Evolutionary conservation across 1,140 invertebrate genomes (phyloP), one percentile per base, ranked within the genome.

Genomic region (Drosophila parvula): DNA sequence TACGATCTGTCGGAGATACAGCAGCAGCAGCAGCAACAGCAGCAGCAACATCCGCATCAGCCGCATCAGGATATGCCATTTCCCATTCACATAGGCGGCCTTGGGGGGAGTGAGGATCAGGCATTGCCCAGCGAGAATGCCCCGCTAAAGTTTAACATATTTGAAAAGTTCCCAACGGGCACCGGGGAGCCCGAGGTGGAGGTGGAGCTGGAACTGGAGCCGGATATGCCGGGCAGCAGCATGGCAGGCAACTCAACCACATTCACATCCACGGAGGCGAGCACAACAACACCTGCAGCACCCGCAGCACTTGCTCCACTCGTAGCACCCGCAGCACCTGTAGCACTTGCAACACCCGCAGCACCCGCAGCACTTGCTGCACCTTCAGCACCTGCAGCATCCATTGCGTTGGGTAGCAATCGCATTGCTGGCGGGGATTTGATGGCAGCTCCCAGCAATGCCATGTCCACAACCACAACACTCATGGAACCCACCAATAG

Each of bases 81-180:
- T 55, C 51, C 51, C 34, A 14, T 55, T 0, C 51, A 55, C 51
- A 55, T 55, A 0, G 51, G 51, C 18, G 51, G 51, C 51, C 34
- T 55, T 11, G 44, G 36, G 18, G 50, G 62, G 1, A 32, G 38
- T 14, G 62, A 78, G 65, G 84, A 89, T 41, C 84, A 89, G 65
- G 78, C 78, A 1, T 50, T 81, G 73, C 90, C 90, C 64, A 85
- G 83, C 30, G 83, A 90, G 59, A 91, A 91, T 81, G 91, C 84
- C 0, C 91, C 91, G 0, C 53, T 92, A 7, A 92, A 92, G 61
- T 91, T 92, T 55, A 91, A 92, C 56, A 86, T 92, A 65, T 91
- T 91, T 38, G 64, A 90, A 40, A 91, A 91, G 53, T 91, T 78
- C 70, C 84, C 78, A 28, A 91, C 78, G 18, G 74, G 75, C 28